Evolutionary conservation across 2,888 invertebrate species (phyloP).

Genomic region (Lycophotia porphyrea): DNA sequence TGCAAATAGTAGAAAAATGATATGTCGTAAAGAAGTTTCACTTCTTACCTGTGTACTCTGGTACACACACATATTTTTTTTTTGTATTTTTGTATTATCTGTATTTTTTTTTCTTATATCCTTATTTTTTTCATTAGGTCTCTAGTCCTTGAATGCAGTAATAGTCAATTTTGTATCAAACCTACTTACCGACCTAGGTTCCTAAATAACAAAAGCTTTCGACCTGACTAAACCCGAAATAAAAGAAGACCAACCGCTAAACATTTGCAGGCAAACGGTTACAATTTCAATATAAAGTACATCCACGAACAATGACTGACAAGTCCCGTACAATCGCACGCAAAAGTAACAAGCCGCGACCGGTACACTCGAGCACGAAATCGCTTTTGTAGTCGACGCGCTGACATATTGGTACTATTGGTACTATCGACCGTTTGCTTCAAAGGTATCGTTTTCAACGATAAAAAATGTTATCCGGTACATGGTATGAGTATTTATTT

Average conservation of each 20-base stretch:
- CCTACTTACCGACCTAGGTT: too few relatives aligned
- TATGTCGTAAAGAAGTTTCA: too few relatives aligned
- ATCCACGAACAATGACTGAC: slow-evolving; percentile 54
- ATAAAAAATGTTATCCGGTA: slow-evolving; percentile 57
- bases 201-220: background rate
- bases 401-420: slow-evolving; percentile 62
- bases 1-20: too few relatives aligned
- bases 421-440: slow-evolving; percentile 56
- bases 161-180: too few relatives aligned
- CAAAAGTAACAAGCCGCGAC: slow-evolving; percentile 64
- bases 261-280: slow-evolving; percentile 5
- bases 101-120: too few relatives aligned
- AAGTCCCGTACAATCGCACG: slow-evolving; percentile 55
- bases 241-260: background rate
- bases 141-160: too few relatives aligned
- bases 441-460: slow-evolving; percentile 52
- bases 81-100: too few relatives aligned
- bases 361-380: slow-evolving; percentile 65
- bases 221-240: background rate
- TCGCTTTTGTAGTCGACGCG: slow-evolving; percentile 64
- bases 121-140: too few relatives aligned
- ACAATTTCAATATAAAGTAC: slow-evolving; percentile 60
- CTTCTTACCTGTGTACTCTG: too few relatives aligned
- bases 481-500: slow-evolving; percentile 61
- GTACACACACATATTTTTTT: too few relatives aligned